Percentiles rank a stretch among this genome's conserved stretches.
Conservation (phyloP, 2,113 vertebrate species). For the Tretioscincus oriximinensis region DNA sequence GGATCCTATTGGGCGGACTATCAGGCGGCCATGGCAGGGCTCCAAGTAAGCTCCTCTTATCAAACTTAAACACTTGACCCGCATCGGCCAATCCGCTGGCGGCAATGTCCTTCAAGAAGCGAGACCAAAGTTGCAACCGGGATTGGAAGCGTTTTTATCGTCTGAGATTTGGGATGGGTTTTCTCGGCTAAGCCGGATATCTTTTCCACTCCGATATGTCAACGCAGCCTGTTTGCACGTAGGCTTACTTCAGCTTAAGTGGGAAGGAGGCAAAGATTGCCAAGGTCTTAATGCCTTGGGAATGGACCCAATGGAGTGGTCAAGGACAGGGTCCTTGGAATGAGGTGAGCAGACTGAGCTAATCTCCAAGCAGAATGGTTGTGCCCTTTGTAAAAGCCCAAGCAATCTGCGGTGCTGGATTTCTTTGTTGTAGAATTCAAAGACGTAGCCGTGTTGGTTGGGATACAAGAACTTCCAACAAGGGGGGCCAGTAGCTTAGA, state of each 20-base stretch:
- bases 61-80: conserved; percentile 84
- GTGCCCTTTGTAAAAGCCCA: too few relatives aligned
- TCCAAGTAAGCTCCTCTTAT: conserved; percentile 77
- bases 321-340: conserved; percentile 10
- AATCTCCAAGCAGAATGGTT: not conserved
- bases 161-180: conserved; percentile 72
- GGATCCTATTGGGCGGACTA: conserved; percentile 77
- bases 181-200: conserved; percentile 70
- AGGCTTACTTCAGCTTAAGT: conserved; percentile 65
- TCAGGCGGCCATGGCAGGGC: conserved; percentile 64
- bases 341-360: conserved; percentile 26
- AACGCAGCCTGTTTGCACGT: conserved; percentile 59
- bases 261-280: conserved; percentile 54
- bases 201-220: conserved; percentile 65
- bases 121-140: conserved; percentile 76
- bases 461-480: too few relatives aligned
- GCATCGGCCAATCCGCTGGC: conserved; percentile 72
- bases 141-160: conserved; percentile 79
- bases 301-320: conserved; percentile 42
- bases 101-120: conserved; percentile 66
- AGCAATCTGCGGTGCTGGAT: too few relatives aligned
- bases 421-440: too few relatives aligned
- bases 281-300: conserved; percentile 57
- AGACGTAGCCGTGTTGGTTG: too few relatives aligned
- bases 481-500: too few relatives aligned